Base-by-base conservation (phyloP, 1,140 invertebrate species). In the Pogonognathellus flavescens region DNA sequence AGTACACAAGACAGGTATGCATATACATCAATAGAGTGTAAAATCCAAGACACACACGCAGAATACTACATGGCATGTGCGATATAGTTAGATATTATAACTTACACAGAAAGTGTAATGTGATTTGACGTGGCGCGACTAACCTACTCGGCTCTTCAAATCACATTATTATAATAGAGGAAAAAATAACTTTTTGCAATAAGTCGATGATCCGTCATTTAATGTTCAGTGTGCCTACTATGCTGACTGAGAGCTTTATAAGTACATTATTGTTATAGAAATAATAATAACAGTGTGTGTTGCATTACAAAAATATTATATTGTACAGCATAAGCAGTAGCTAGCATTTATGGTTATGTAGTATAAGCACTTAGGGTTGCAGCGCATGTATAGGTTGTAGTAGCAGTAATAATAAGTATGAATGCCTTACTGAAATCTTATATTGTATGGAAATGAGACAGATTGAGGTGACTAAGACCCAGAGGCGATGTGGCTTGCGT, bases 371-470 rank as follows among this genome's bases (percentile, higher is more conserved):
- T n/a, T n/a, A n/a, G n/a, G n/a, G n/a, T n/a, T n/a, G n/a, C n/a
- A n/a, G n/a, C n/a, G n/a, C n/a, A 6, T 41, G 6, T 41, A 41
- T 41, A 41, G 31, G 31, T n/a, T n/a, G n/a, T 41, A 41, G 31
- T 41, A 41, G 31, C 31, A 41, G 31, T 41, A 41, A 41, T 41
- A 9, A 80, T 16, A 41, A 82, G 55, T 82, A 20, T 59, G 55
- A 82, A 82, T 57, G 49, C 41, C 20, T 31, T 22, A 57, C 50
- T 57, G 52, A 55, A 81, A 14, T 81, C 14, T 16, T 57, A 81
- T 59, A 86, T 86, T 86, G 85, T 86, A 86, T 86, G 85, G 60
- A 86, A 83, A 86, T 86, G 80, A 86, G 85, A 86, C 85, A 86
- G 85, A 86, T 83, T 86, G 85, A 86, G 85, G 85, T 86, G 80